Conservation (phyloP, 2,113 vertebrate species). For the Xiphophorus hellerii region DNA sequence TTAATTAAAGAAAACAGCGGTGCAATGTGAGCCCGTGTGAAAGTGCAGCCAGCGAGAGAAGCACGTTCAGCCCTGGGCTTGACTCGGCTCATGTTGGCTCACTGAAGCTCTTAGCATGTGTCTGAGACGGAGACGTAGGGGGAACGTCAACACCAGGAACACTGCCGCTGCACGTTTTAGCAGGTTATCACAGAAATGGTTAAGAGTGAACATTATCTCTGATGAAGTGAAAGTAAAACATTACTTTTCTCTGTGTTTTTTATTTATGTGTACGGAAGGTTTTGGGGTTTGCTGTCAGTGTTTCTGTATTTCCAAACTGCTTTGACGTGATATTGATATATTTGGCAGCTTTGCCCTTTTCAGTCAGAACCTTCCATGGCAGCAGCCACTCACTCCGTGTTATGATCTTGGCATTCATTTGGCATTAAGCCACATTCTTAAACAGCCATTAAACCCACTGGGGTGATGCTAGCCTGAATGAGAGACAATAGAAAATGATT, state of each 20-base stretch:
- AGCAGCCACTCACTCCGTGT: slow-evolving; percentile 69
- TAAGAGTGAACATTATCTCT: slow-evolving; percentile 6
- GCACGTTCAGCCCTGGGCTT: slow-evolving; percentile 64
- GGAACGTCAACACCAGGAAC: slow-evolving; percentile 42
- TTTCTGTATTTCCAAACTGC: slow-evolving; percentile 54
- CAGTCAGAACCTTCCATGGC: slow-evolving; percentile 53
- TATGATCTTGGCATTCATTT: slow-evolving; percentile 73
- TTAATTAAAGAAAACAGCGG: slow-evolving; percentile 85
- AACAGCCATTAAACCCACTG: slow-evolving; percentile 65
- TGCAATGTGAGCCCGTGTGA: slow-evolving; percentile 80
- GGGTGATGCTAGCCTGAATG: slow-evolving; percentile 66
- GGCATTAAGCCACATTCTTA: slow-evolving; percentile 66
- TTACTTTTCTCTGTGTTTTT: neutral
- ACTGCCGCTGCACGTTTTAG: slow-evolving; percentile 38
- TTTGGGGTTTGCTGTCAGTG: slow-evolving; percentile 20
- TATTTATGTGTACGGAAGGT: neutral
- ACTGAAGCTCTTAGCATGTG: slow-evolving; percentile 71
- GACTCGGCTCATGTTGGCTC: slow-evolving; percentile 74
- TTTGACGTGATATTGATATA: slow-evolving; percentile 69
- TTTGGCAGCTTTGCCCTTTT: slow-evolving; percentile 73
- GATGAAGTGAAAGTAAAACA: slow-evolving; percentile 18
- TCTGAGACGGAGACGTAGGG: slow-evolving; percentile 59
- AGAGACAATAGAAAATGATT: slow-evolving; percentile 78
- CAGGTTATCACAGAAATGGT: slow-evolving; percentile 45
- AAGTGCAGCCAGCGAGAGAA: slow-evolving; percentile 67